Base-by-base conservation (phyloP, 2,888 invertebrate species). In the Frankliniella fusca region DNA sequence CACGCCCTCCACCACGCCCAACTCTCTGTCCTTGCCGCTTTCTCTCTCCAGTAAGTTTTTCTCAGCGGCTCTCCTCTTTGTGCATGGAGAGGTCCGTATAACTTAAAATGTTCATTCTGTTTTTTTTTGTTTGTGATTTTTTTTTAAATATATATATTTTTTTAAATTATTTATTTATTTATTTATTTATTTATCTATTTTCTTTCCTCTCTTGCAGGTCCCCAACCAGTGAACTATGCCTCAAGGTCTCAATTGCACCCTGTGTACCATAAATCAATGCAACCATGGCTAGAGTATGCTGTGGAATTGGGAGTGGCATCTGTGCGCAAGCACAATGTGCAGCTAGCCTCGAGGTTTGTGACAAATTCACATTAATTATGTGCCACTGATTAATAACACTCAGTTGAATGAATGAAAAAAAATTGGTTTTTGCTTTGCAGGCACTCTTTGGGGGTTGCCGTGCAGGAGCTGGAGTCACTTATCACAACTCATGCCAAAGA, bases 381-480 rank as follows among this genome's bases (percentile, higher is more conserved):
- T 38, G 38, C 5, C 38, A 38, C 38, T 38, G 5, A 38, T 38
- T 38, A 38, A 38, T 3, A 3, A 38, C 38, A 38, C 38, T n/a
- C 38, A 38, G 38, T 38, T 38, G 5, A 38, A 38, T 38, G 2
- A 38, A 38, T 38, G 5, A 38, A 38, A 38, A 5, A 38, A 5
- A 38, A 38, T 38, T 38, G 0, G 86, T 85, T 28, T 85, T 91
- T 83, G 38, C 87, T 87, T 49, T 88, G 88, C 83, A 87, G 88
- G 82, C 90, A 91, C 85, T 86, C 89, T 1, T 86, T 90, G 28
- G 86, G 87, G 50, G 87, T 89, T 0, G 88, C 88, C 3, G 87
- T 90, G 5, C 87, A 87, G 81, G 90, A 90, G 86, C 86, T 92
- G 54, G 89, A 91, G 83, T 88, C 87, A 84, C 87, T 91, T 49